Evolutionary conservation across 2,888 invertebrate genomes (phyloP).

Genomic region (Thymelicus lineola): DNA sequence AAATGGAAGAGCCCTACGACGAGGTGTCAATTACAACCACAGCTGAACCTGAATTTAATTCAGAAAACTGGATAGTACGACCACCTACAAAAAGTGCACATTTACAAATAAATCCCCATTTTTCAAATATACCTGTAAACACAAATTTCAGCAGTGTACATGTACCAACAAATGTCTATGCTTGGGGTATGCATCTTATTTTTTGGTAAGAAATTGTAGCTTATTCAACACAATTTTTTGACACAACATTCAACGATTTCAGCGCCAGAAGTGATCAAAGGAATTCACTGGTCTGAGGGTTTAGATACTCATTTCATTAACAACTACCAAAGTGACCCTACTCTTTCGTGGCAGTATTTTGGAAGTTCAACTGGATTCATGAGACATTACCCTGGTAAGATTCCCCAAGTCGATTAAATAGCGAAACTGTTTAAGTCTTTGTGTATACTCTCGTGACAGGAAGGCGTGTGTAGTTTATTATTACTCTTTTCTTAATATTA

Average conservation of each 20-base stretch:
- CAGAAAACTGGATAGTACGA: constrained; percentile 81
- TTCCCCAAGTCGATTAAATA: not conserved
- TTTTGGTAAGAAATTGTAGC: not conserved
- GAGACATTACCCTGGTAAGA: constrained; percentile 96
- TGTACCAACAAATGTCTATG: constrained; percentile 98
- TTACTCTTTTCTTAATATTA: not conserved
- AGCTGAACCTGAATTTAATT: constrained; percentile 82
- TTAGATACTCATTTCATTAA: constrained; percentile 95
- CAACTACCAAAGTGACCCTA: constrained; percentile 94
- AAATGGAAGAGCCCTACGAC: constrained; percentile 86
- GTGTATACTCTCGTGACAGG: too few species aligned
- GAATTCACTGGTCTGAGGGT: constrained; percentile 98
- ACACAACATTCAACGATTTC: constrained; percentile 48
- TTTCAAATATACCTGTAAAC: constrained; percentile 91
- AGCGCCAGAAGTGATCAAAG: constrained; percentile 94
- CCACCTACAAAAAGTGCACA: constrained; percentile 87
- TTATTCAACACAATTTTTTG: not conserved
- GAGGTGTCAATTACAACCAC: constrained; percentile 77
- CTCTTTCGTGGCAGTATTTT: constrained; percentile 98
- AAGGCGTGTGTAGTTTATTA: too few species aligned
- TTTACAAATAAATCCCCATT: constrained; percentile 89
- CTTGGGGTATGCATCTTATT: constrained; percentile 88
- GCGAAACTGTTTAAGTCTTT: too few species aligned
- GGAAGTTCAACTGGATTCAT: constrained; percentile 99
- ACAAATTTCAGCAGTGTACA: constrained; percentile 94